phyloP scores from a whole-genome alignment of 2,888 invertebrate genomes.

The Epistrophe eligans region DNA sequence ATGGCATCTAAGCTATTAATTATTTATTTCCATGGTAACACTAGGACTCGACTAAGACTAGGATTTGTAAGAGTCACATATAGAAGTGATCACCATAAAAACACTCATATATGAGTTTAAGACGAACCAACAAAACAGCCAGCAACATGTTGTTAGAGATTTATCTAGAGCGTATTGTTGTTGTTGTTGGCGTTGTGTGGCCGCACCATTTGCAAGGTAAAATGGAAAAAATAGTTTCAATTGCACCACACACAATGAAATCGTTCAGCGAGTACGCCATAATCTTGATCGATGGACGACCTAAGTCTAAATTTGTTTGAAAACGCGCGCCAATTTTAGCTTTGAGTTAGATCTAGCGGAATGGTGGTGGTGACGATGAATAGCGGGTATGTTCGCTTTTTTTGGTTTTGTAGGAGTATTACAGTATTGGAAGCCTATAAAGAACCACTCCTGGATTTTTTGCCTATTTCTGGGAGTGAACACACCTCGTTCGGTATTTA shows the following conservation, averaged over 20 bases:
- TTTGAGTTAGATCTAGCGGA: not conserved
- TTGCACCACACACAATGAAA: constrained; percentile 61
- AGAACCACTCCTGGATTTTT: constrained; percentile 72
- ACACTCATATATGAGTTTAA: constrained; percentile 14
- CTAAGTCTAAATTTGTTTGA: constrained; percentile 64
- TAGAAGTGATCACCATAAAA: constrained; percentile 43
- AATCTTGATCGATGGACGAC: constrained; percentile 71
- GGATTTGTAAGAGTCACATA: constrained; percentile 12
- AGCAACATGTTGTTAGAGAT: constrained; percentile 57
- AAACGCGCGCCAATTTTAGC: constrained; percentile 44
- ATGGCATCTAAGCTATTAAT: constrained; percentile 78
- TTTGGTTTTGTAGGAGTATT: constrained; percentile 52
- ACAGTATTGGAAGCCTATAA: constrained; percentile 43
- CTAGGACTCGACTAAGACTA: constrained; percentile 14
- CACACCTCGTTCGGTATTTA: constrained; percentile 73
- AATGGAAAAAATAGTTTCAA: constrained; percentile 42
- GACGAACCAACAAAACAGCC: constrained; percentile 19
- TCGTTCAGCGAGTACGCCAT: constrained; percentile 51
- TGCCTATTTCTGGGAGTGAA: constrained; percentile 63
- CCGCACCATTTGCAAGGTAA: constrained; percentile 17
- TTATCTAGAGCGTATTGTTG: constrained; percentile 49
- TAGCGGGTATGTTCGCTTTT: constrained; percentile 11
- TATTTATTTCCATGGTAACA: constrained; percentile 71
- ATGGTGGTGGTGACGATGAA: not conserved
- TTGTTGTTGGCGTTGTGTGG: constrained; percentile 54